Evolutionary conservation across 2,113 vertebrate genomes (phyloP), one percentile per base, ranked within the genome.

Genomic region (Hippocampus comes): DNA sequence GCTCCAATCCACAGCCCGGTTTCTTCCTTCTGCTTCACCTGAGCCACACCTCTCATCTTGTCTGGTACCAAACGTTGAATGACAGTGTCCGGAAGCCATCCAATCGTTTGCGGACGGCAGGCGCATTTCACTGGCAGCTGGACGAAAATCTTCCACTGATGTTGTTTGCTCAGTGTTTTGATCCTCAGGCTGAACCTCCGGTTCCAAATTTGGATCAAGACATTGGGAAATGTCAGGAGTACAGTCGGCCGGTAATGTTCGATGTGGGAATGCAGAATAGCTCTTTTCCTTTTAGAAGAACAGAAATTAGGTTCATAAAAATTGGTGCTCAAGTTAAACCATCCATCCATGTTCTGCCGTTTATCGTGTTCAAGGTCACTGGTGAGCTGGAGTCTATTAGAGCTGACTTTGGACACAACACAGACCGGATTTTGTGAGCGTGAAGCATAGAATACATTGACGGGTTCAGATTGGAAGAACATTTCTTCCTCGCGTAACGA

Each of bases 251-350:
- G 51, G 55, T 34, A 41, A 48, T 70, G 71, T 85, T 57, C 81
- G 70, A 57, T 72, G 66, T 46, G 79, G 60, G 73, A 88, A 81
- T 2, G 27, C 18, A 21, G 27, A 46, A 51, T 57, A 80, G 69
- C 27, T 73, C n/a, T 86, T 83, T 46, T 92, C 91, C 92, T 93
- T 59, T 41, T 74, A 82, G 34, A 86, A 69, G 82, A 1, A 73
- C 2, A 71, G 0, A 3, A n/a, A 49, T 8, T 17, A 2, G 59
- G 15, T 60, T 27, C 3, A 59, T 27, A 59, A 59, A 59, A 12
- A 59, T 27, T 59, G 25, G 1, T 57, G 55, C 57, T 27, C 57
- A 17, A 5, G 12, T 59, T 27, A 18, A 61, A 61, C 2, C 7
- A 34, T 61, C 14, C 8, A 25, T 59, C 25, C 25, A 7, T 34